Conservation (phyloP, 2,888 invertebrate species). For the Salticus scenicus region DNA sequence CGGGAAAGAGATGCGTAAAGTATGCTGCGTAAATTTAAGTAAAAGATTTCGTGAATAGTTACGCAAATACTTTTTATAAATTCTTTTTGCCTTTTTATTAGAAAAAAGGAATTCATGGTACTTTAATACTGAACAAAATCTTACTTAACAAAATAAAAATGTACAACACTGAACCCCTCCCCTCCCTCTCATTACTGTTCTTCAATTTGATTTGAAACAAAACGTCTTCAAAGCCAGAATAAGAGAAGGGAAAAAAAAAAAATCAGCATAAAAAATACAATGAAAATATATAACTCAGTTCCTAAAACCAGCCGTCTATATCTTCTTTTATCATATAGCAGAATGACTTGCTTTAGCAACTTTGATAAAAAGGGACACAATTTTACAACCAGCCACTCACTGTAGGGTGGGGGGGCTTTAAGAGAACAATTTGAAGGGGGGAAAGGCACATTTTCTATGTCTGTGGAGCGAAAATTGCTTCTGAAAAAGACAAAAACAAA, state of each 20-base stretch:
- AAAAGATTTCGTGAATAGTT: neutral
- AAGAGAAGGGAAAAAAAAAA: constrained; percentile 18
- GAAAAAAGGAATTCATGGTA: neutral
- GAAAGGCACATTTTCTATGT: constrained; percentile 63
- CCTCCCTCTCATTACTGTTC: constrained; percentile 63
- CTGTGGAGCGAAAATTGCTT: constrained; percentile 68
- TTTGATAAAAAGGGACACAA: constrained; percentile 67
- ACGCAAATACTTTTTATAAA: neutral
- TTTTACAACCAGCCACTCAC: constrained; percentile 61
- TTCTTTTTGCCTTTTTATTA: neutral
- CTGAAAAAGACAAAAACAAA: constrained; percentile 49
- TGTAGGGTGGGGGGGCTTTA: constrained; percentile 57
- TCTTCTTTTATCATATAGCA: constrained; percentile 67
- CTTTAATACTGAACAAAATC: neutral
- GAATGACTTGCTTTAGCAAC: constrained; percentile 64
- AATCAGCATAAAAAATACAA: constrained; percentile 25
- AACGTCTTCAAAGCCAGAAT: constrained; percentile 30
- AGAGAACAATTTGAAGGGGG: constrained; percentile 57
- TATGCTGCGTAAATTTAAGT: neutral
- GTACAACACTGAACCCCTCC: constrained; percentile 44
- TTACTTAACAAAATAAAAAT: constrained; percentile 6
- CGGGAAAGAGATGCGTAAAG: too few species aligned
- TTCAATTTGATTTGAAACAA: constrained; percentile 69
- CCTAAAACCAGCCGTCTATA: constrained; percentile 60
- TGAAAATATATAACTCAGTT: constrained; percentile 37